phyloP scores from a whole-genome alignment of 2,888 invertebrate genomes.

The Erebia aethiops region DNA sequence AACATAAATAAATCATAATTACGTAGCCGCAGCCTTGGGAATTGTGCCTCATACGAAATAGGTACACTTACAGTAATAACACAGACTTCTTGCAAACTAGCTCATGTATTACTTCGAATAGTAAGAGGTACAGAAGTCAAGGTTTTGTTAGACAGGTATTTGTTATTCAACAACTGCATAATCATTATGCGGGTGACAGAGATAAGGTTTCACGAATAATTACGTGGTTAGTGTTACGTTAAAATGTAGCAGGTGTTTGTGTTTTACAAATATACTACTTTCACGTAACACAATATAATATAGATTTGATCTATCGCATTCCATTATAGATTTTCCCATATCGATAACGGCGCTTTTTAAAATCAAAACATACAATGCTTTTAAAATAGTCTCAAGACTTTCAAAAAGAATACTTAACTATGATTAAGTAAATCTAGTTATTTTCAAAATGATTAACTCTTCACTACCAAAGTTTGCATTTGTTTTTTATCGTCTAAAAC shows the following conservation, averaged over 20 bases:
- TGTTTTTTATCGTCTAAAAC: no score
- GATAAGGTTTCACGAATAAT: constrained; percentile 21
- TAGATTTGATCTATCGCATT: background rate
- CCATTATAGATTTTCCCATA: background rate
- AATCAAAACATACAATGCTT: no score
- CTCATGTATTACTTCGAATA: constrained; percentile 11
- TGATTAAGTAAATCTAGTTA: no score
- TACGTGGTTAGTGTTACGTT: constrained; percentile 14
- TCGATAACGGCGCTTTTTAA: no score
- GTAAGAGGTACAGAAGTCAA: constrained; percentile 28
- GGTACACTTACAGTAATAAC: constrained; percentile 2
- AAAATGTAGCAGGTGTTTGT: constrained; percentile 1
- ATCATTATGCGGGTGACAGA: constrained; percentile 16
- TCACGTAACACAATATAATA: background rate
- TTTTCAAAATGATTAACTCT: no score
- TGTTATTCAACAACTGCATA: constrained; percentile 16
- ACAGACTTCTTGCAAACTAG: constrained; percentile 8
- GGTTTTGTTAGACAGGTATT: constrained; percentile 11
- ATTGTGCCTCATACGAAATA: constrained; percentile 7
- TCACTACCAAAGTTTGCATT: no score
- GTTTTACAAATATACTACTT: background rate
- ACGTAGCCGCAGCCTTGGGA: constrained; percentile 7
- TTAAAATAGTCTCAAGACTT: no score
- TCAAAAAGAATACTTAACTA: no score
- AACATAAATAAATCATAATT: constrained; percentile 16